A percentile compares a stretch with the other conserved stretches of the same genome.
Conservation (phyloP, 2,888 invertebrate genomes). For the Thereva nobilitata region DNA sequence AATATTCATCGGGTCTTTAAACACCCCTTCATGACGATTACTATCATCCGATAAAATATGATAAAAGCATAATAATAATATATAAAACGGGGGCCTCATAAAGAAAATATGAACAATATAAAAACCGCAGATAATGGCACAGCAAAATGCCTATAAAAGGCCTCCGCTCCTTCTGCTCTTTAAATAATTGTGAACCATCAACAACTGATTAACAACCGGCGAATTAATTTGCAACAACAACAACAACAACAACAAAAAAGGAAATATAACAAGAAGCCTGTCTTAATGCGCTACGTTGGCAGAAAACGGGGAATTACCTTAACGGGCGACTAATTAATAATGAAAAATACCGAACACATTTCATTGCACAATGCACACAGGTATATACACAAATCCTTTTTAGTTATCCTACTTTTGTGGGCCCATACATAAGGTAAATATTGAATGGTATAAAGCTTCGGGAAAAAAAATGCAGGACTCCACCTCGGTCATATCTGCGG, state of each 20-base stretch:
- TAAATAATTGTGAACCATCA: conserved; percentile 40
- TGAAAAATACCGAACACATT: conserved; percentile 1
- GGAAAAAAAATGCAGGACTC: too few relatives aligned
- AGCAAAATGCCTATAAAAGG: not conserved
- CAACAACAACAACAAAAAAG: not conserved
- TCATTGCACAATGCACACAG: not conserved
- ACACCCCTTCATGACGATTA: too few relatives aligned
- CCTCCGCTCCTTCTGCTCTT: conserved; percentile 1
- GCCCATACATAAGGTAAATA: too few relatives aligned
- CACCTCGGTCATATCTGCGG: too few relatives aligned
- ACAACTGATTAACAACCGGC: conserved; percentile 41
- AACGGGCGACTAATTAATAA: conserved; percentile 19
- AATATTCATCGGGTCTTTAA: too few relatives aligned
- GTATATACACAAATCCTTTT: not conserved
- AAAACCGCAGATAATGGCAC: not conserved
- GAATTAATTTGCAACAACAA: conserved; percentile 40
- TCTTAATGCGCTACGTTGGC: conserved; percentile 7
- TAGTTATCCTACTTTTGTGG: too few relatives aligned
- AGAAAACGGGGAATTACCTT: conserved; percentile 17
- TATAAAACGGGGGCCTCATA: not conserved
- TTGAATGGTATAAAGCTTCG: too few relatives aligned
- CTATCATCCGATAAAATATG: too few relatives aligned
- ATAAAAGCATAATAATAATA: too few relatives aligned
- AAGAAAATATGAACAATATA: conserved; percentile 7
- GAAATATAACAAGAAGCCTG: conserved; percentile 2